phyloP scores from a whole-genome alignment of 2,888 invertebrate genomes.

The Torymus aiolomorphi region DNA sequence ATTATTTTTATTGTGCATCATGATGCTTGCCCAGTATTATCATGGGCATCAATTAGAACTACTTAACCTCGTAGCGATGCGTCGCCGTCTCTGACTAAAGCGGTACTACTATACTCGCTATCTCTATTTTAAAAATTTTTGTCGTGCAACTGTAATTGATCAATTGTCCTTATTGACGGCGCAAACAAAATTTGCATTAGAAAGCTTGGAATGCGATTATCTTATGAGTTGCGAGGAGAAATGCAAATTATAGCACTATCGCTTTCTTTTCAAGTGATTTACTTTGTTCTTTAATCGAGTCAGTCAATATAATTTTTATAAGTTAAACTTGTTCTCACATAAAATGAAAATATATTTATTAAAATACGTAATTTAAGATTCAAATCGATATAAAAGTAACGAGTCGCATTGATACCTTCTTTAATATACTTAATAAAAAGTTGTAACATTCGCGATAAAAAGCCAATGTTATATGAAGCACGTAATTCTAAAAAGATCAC shows the following conservation, averaged over 20 bases:
- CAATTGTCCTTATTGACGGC: slow-evolving; percentile 13
- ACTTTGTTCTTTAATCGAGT: too few relatives aligned
- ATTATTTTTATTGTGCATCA: slow-evolving; percentile 34
- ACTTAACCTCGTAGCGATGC: slow-evolving; percentile 67
- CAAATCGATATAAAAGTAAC: too few relatives aligned
- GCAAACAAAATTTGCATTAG: slow-evolving; percentile 48
- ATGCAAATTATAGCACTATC: slow-evolving; percentile 17
- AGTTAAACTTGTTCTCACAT: too few relatives aligned
- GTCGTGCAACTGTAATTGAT: slow-evolving; percentile 29
- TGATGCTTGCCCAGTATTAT: slow-evolving; percentile 38
- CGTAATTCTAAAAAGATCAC: too few relatives aligned
- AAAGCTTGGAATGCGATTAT: slow-evolving; percentile 40
- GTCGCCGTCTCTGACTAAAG: slow-evolving; percentile 33
- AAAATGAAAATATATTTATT: too few relatives aligned
- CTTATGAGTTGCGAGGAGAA: slow-evolving; percentile 3
- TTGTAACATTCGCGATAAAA: too few relatives aligned
- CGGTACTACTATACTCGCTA: not conserved
- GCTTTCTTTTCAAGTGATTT: not conserved
- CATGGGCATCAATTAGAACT: slow-evolving; percentile 68
- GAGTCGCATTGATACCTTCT: too few relatives aligned
- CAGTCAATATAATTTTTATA: too few relatives aligned
- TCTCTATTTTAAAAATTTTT: not conserved
- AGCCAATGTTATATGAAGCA: too few relatives aligned
- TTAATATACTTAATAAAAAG: too few relatives aligned
- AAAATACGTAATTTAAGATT: too few relatives aligned